Percentiles rank a stretch among this genome's conserved stretches.
phyloP scores from a whole-genome alignment of 2,888 invertebrate genomes.

The Drosophila flavopinicola region DNA sequence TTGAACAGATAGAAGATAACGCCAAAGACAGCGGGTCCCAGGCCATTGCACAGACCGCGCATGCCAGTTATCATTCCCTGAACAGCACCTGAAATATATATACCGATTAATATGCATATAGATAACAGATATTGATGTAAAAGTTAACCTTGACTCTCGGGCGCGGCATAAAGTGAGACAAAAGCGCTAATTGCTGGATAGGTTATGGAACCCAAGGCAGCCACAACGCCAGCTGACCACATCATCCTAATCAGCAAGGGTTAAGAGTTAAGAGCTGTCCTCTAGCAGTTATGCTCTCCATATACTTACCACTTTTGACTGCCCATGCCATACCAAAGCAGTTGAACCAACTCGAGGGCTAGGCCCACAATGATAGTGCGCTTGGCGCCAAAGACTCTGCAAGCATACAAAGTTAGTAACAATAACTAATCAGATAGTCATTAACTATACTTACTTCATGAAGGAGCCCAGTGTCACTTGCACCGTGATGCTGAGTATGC shows the following conservation, averaged over 20 bases:
- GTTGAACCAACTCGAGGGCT: slow-evolving; percentile 97
- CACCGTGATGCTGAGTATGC: slow-evolving; percentile 97
- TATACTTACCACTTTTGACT: slow-evolving; percentile 94
- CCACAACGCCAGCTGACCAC: slow-evolving; percentile 99
- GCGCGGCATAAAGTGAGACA: slow-evolving; percentile 98
- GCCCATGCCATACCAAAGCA: slow-evolving; percentile 99
- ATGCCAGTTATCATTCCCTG: slow-evolving; percentile 99
- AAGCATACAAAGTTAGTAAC: background rate
- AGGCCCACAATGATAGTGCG: slow-evolving; percentile 99
- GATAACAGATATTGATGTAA: background rate
- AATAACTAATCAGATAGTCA: background rate
- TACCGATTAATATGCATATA: background rate
- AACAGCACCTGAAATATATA: slow-evolving; percentile 87
- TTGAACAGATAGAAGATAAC: slow-evolving; percentile 99
- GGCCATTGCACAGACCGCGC: slow-evolving; percentile 97
- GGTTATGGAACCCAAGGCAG: slow-evolving; percentile 97
- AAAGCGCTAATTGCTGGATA: slow-evolving; percentile 99
- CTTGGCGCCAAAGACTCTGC: slow-evolving; percentile 91
- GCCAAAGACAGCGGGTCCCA: slow-evolving; percentile 99
- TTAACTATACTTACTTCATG: slow-evolving; percentile 86
- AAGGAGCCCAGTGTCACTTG: slow-evolving; percentile 94
- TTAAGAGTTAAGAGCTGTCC: background rate
- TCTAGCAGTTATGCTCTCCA: no score
- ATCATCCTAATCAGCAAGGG: slow-evolving; percentile 91
- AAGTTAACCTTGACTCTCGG: slow-evolving; percentile 95